Conservation (phyloP, 2,113 vertebrate species). For the Onychorhynchus coronatus region DNA sequence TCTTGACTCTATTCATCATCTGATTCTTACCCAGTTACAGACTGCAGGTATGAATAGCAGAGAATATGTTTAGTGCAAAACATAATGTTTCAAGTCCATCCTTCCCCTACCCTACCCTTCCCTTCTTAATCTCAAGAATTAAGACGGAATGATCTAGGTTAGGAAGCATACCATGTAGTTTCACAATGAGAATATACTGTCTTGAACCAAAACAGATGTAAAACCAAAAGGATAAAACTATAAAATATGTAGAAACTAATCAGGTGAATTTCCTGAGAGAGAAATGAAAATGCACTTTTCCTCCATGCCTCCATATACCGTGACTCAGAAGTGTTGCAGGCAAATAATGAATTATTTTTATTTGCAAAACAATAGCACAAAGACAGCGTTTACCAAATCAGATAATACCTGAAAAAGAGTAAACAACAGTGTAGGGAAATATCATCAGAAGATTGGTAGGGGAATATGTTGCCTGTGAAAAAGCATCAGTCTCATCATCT, state of each 20-base stretch:
- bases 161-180: background rate
- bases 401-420: background rate
- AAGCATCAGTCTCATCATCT: background rate
- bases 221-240: background rate
- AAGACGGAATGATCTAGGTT: background rate
- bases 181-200: background rate
- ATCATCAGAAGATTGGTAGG: background rate
- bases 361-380: background rate
- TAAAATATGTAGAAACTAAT: background rate
- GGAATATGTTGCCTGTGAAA: accelerated
- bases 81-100: background rate
- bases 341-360: background rate
- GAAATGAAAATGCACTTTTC: background rate
- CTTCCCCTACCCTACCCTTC: background rate
- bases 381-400: background rate
- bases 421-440: background rate
- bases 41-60: background rate
- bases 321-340: background rate
- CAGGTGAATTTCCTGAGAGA: background rate
- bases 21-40: background rate
- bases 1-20: background rate
- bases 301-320: background rate
- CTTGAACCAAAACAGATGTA: background rate
- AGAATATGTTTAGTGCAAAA: background rate
- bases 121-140: background rate